Evolutionary conservation across 2,888 invertebrate genomes (phyloP).

Genomic region (Bedellia somnulentella): DNA sequence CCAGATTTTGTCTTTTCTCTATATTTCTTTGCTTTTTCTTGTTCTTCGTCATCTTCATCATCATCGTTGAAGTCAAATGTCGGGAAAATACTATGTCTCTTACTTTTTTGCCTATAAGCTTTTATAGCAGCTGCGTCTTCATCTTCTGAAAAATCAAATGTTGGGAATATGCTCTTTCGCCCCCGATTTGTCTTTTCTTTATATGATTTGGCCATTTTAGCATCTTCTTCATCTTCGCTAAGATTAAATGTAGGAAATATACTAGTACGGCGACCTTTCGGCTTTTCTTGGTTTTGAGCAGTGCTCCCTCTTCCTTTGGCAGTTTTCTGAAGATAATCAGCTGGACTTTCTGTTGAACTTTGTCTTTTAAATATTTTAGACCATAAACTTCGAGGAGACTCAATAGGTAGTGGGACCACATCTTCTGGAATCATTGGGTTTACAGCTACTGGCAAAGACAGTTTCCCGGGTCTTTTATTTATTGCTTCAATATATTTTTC

Average conservation of each 20-base stretch:
- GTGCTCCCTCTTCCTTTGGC: slow-evolving; percentile 30
- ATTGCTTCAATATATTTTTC: slow-evolving; percentile 60
- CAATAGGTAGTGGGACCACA: slow-evolving; percentile 12
- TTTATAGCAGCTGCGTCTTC: slow-evolving; percentile 28
- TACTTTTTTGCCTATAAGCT: slow-evolving; percentile 30
- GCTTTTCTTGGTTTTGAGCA: slow-evolving; percentile 23
- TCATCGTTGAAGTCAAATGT: slow-evolving; percentile 40
- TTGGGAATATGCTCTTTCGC: slow-evolving; percentile 9
- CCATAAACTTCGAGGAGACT: slow-evolving; percentile 25
- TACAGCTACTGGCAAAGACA: slow-evolving; percentile 33
- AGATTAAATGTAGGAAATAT: slow-evolving; percentile 34
- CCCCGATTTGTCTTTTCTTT: slow-evolving; percentile 9
- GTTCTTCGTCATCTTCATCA: slow-evolving; percentile 12
- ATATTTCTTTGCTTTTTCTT: slow-evolving; percentile 18
- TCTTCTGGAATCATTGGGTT: too few species aligned
- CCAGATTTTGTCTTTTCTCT: slow-evolving; percentile 37
- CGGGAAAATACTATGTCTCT: slow-evolving; percentile 40
- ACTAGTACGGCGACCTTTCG: slow-evolving; percentile 31
- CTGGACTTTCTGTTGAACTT: slow-evolving; percentile 30
- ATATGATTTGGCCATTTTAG: slow-evolving; percentile 5
- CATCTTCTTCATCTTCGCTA: slow-evolving; percentile 21
- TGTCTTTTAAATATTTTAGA: slow-evolving; percentile 30
- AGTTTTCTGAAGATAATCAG: slow-evolving; percentile 34
- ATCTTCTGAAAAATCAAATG: slow-evolving; percentile 43
- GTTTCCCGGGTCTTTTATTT: slow-evolving; percentile 39